Conservation (phyloP, 2,797 vertebrate genomes). For the Chelon labrosus region DNA sequence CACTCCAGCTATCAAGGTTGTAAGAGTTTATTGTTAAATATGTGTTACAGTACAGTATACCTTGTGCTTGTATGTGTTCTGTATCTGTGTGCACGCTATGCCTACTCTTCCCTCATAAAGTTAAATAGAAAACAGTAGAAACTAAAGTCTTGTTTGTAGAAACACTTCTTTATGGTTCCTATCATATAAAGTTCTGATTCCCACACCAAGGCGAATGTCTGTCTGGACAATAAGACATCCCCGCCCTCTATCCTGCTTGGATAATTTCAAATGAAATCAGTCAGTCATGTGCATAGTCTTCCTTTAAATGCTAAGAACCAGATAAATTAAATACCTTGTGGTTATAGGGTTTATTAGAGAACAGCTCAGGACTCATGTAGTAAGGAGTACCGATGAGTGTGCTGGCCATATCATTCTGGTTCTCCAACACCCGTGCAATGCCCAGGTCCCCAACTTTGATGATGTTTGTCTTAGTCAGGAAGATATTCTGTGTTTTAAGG, state of each 20-base stretch:
- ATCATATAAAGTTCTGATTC: no score
- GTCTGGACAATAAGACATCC: neutral
- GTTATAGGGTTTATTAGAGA: conserved; percentile 97
- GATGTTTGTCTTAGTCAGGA: conserved; percentile 95
- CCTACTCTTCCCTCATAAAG: no score
- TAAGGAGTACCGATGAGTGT: conserved; percentile 98
- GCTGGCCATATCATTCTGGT: conserved; percentile 96
- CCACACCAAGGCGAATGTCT: neutral
- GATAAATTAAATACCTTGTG: conserved; percentile 89
- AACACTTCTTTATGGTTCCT: no score
- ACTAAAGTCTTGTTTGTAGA: no score
- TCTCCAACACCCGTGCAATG: conserved; percentile 95
- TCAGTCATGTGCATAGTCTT: neutral
- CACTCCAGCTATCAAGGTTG: neutral
- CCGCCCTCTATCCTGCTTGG: neutral
- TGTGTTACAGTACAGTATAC: neutral
- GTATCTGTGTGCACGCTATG: no score
- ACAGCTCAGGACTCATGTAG: conserved; percentile 99
- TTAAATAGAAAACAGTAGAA: no score
- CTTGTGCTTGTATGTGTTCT: neutral
- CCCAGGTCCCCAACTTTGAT: conserved; percentile 99
- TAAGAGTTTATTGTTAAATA: neutral
- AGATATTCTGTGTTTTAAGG: conserved; percentile 99
- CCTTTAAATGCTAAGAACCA: neutral
- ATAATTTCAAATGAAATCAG: neutral